Base-by-base conservation (phyloP, 2,888 invertebrate species). In the Heteromyza rotundicornis region DNA sequence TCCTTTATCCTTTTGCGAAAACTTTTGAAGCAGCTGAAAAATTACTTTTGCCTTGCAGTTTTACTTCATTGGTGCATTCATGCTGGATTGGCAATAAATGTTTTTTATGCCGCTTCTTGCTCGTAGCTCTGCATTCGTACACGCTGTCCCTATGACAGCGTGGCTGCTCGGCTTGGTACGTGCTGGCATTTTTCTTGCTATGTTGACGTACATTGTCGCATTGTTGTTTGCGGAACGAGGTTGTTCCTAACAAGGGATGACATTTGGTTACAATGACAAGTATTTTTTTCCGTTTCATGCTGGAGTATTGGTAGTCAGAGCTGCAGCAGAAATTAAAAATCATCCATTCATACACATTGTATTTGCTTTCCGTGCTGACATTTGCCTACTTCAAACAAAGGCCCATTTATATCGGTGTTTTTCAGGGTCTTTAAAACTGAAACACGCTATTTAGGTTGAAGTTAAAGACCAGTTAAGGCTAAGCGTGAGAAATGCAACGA, bases 71-170 rank as follows among this genome's bases (percentile, higher is more conserved):
- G 51, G 55, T 58, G 36, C 22, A 27, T 40, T 20, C 57, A 40
- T 2, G 17, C 49, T 35, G 53, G 60, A 60, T 60, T 60, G 60
- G 57, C 60, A 60, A 60, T 63, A 63, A 63, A 57, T 60, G 60
- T 60, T 47, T 51, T 17, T 5, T 19, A 40, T 7, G 14, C 14
- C n/a, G 5, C 40, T 40, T 40, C 10, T 10, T 20, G 3, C 19
- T 47, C 8, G 19, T 47, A 17, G 2, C 47, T 47, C 47, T 20
- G 20, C 14, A 40, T 62, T 53, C 44, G 32, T 52, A 44, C 35
- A 27, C 3, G 20, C 20, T 24, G 10, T 44, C 27, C 20, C 17
- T 14, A 19, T 17, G 3, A 47, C 47, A 14, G 5, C 2, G 3
- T 47, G 8, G 47, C 19, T n/a, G 40, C n/a, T 40, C 16, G 7